phyloP scores from a whole-genome alignment of 23 tunicate species.

The Botrylloides violaceus region DNA sequence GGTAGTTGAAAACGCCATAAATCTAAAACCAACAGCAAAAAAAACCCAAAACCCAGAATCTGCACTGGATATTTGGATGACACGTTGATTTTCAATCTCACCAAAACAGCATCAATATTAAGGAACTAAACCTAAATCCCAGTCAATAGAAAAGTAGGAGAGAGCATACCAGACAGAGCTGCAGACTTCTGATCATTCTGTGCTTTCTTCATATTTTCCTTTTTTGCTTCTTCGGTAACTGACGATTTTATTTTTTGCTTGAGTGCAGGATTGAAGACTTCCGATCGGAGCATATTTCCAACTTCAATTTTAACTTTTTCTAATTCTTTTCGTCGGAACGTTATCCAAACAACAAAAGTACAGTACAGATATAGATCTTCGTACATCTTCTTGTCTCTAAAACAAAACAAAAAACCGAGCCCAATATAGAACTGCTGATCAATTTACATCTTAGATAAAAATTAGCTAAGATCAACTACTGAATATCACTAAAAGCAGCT shows the following conservation, averaged over 20 bases:
- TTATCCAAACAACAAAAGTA: constrained; percentile 51
- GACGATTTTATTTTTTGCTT: constrained; percentile 18
- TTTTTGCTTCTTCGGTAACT: constrained; percentile 16
- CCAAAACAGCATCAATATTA: no score
- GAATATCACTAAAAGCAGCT: background rate
- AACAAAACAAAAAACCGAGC: no score
- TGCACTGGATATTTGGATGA: no score
- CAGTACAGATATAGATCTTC: constrained; percentile 71
- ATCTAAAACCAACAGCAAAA: no score
- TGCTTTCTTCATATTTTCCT: constrained; percentile 10
- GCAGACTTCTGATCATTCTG: no score
- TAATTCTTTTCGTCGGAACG: constrained; percentile 63
- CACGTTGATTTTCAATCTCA: no score
- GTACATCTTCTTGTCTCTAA: constrained; percentile 74
- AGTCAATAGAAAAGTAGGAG: no score
- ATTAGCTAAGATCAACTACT: background rate
- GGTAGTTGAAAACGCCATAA: no score
- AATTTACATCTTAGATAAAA: background rate
- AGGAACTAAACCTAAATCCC: no score
- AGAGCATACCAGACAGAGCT: no score
- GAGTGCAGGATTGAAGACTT: constrained; percentile 59
- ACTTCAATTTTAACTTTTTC: constrained; percentile 45
- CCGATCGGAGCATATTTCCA: constrained; percentile 86
- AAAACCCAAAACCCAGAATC: no score
- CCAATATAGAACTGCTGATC: background rate